Conservation (phyloP, 2,888 invertebrate species). For the Lissonota sp. region DNA sequence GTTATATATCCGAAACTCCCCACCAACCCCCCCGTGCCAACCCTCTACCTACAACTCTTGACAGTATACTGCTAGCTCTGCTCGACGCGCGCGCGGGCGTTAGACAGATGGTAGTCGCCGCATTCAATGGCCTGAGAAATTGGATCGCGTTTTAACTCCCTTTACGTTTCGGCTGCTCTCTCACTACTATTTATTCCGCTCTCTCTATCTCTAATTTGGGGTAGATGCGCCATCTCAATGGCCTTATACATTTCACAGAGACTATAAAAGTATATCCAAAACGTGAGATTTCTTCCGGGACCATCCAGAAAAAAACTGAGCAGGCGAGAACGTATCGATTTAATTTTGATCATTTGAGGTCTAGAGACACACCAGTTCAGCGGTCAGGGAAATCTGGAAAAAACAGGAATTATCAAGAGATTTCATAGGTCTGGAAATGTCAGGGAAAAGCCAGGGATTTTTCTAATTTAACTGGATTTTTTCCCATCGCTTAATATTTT, state of each 20-base stretch:
- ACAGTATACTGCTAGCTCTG: slow-evolving; percentile 33
- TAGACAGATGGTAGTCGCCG: slow-evolving; percentile 84
- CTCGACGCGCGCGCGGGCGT: slow-evolving; percentile 74
- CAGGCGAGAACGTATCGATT: no score
- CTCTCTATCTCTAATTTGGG: slow-evolving; percentile 1
- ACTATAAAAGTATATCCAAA: slow-evolving; percentile 55
- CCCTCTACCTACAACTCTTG: not conserved
- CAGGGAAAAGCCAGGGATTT: no score
- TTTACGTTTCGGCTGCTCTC: slow-evolving; percentile 78
- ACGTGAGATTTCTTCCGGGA: not conserved
- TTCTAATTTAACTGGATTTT: no score
- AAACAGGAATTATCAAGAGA: no score
- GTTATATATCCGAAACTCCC: not conserved
- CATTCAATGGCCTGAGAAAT: slow-evolving; percentile 84
- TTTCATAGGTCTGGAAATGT: no score
- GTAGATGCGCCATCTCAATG: slow-evolving; percentile 15
- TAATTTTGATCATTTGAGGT: no score
- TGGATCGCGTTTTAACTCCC: slow-evolving; percentile 84
- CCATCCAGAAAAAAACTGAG: no score
- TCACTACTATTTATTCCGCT: slow-evolving; percentile 4
- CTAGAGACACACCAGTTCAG: no score
- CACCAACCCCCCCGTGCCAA: not conserved
- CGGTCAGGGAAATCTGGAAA: no score
- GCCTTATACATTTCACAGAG: slow-evolving; percentile 27
- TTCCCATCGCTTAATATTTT: no score